Percentiles rank a stretch among this genome's conserved stretches.
Conservation (phyloP, 1,140 invertebrate species). For the Cheumatopsyche charites region DNA sequence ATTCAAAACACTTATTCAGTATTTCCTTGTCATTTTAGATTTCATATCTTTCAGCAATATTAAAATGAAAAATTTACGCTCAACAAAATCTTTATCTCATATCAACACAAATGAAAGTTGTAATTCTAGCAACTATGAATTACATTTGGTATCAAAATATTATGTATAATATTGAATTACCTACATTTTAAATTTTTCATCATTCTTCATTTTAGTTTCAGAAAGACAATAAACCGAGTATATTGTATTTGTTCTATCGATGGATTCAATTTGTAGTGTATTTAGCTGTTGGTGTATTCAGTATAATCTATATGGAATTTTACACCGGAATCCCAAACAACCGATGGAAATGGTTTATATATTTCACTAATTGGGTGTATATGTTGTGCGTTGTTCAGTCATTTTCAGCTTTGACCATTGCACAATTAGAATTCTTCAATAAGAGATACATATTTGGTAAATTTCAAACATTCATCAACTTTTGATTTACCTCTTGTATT, state of each 20-base stretch:
- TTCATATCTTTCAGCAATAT: no score
- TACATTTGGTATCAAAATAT: slow-evolving; percentile 14
- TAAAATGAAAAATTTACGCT: no score
- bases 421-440: slow-evolving; percentile 50
- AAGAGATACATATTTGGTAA: slow-evolving; percentile 36
- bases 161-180: no score
- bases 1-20: no score
- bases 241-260: slow-evolving; percentile 64
- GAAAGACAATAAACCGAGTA: slow-evolving; percentile 52
- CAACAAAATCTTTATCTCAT: no score
- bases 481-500: not conserved
- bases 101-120: no score
- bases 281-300: slow-evolving; percentile 52
- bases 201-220: no score
- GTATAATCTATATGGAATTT: slow-evolving; percentile 49
- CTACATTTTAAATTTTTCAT: no score
- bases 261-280: slow-evolving; percentile 63
- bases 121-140: not conserved
- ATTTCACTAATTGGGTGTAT: slow-evolving; percentile 70
- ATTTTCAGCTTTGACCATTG: slow-evolving; percentile 32
- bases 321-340: slow-evolving; percentile 44
- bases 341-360: slow-evolving; percentile 64
- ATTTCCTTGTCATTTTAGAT: no score
- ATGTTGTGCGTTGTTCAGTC: slow-evolving; percentile 54
- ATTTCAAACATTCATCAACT: no score